Percentiles rank a stretch among this genome's conserved stretches.
Evolutionary conservation across 2,888 invertebrate species (phyloP).

Genomic region (Dilophus febrilis): DNA sequence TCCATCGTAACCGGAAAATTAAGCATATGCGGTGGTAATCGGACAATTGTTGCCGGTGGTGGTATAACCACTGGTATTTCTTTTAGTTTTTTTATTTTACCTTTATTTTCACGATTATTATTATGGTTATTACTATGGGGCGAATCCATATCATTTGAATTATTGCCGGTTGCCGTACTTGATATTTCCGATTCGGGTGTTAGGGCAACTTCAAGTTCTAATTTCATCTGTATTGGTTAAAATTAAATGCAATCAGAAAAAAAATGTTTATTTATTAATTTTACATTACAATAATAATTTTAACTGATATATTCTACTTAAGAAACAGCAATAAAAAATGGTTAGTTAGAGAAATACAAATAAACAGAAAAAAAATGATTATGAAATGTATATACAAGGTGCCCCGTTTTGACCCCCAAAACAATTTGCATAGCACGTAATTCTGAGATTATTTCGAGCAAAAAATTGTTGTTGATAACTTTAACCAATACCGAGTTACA

Average conservation of each 20-base stretch:
- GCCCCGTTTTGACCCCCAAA: too few relatives aligned
- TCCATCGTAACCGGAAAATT: constrained; percentile 19
- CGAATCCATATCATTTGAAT: constrained; percentile 5
- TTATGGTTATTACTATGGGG: constrained; percentile 11
- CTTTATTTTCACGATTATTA: constrained; percentile 16
- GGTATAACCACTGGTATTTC: constrained; percentile 31
- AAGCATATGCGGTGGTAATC: constrained; percentile 27
- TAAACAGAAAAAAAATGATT: too few relatives aligned
- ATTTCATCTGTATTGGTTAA: constrained; percentile 28
- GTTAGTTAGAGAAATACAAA: too few relatives aligned
- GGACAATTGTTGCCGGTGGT: constrained; percentile 35
- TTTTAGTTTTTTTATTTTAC: constrained; percentile 19
- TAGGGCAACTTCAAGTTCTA: constrained; percentile 41
- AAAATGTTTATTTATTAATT: too few relatives aligned
- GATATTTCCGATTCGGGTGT: constrained; percentile 44
- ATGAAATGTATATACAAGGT: too few relatives aligned
- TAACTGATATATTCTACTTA: too few relatives aligned
- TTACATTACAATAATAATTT: too few relatives aligned
- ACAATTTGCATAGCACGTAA: too few relatives aligned
- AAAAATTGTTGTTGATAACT: too few relatives aligned
- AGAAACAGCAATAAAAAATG: too few relatives aligned
- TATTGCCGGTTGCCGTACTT: constrained; percentile 29
- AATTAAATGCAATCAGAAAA: not conserved
- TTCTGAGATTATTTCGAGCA: too few relatives aligned
- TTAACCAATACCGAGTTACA: too few relatives aligned